Base-by-base conservation (phyloP, 2,888 invertebrate species). In the Cordilura impudica region DNA sequence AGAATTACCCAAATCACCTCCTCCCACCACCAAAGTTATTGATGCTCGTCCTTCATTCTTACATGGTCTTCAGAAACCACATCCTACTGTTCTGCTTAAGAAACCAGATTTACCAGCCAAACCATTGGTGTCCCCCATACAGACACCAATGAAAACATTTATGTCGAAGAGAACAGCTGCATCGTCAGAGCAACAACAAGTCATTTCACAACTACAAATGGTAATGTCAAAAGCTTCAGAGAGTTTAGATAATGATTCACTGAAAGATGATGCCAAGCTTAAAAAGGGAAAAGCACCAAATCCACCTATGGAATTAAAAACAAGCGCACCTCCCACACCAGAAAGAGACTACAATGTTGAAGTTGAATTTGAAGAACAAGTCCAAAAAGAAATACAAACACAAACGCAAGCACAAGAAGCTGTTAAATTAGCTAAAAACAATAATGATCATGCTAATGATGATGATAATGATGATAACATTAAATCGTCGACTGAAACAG, bases 281-380 rank as follows among this genome's bases (percentile, higher is more conserved):
- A 92, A 92, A 84, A 96, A 96, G 88, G 91, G 95, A 60, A 93
- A 94, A 89, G 95, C 95, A 0, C 95, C 96, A 0, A 94, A 94
- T 84, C 95, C 96, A 16, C 95, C 51, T 77, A 86, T 84, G 53
- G 86, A 84, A 80, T 81, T 81, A 2, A 87, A 87, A 73, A 49
- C 63, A 10, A 88, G 87, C 77, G 87, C 87, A 18, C 88, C 89
- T 56, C 86, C 89, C 72, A 89, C 89, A 74, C 88, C 88, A 4
- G 89, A 89, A 67, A 84, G 86, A 47, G 88, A 89, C 71, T 87
- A 87, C 79, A 88, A 87, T 72, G 81, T 87, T 65, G 83, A 83
- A 39, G 82, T 86, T 39, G 88, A 89, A 39, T 84, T 89, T 45
- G 83, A 85, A 10, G 71, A 83, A 29, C 76, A 82, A n/a, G 31